phyloP scores from a whole-genome alignment of 2,888 invertebrate species.

The Acanthopleura granulata region DNA sequence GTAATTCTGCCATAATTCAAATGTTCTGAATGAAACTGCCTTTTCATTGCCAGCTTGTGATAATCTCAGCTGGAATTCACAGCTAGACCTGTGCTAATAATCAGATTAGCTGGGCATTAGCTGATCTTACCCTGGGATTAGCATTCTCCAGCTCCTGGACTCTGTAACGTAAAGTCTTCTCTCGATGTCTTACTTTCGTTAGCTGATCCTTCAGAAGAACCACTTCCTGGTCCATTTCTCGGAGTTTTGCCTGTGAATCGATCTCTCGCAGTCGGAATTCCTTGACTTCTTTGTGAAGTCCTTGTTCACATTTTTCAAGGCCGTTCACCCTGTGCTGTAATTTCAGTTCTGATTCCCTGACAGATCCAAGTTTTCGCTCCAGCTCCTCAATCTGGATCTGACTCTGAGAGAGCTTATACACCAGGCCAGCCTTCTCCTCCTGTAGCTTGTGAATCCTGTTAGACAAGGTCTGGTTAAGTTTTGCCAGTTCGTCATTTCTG shows the following conservation, averaged over 20 bases:
- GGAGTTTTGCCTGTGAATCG: conserved; percentile 28
- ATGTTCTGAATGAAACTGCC: too few relatives aligned
- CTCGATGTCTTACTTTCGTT: conserved; percentile 50
- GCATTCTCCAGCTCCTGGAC: conserved; percentile 49
- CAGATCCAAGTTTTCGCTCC: conserved; percentile 41
- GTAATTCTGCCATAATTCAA: too few relatives aligned
- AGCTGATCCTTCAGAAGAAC: conserved; percentile 49
- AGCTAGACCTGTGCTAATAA: not conserved
- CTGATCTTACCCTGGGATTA: not conserved
- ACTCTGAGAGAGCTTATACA: not conserved
- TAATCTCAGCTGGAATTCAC: not conserved
- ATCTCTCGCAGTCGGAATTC: conserved; percentile 48
- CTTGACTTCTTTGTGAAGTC: conserved; percentile 46
- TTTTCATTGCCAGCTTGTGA: too few relatives aligned
- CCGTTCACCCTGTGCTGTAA: conserved; percentile 45
- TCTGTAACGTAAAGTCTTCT: conserved; percentile 49
- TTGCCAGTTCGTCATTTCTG: not conserved
- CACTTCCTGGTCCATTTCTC: conserved; percentile 48
- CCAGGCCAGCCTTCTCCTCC: not conserved
- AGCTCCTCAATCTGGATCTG: conserved; percentile 39
- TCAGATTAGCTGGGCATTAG: not conserved
- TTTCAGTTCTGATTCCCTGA: conserved; percentile 43
- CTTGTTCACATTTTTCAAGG: conserved; percentile 44
- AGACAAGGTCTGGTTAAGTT: not conserved
- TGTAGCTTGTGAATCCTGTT: not conserved